These are phyloP conservation scores for Trissolcus japonicus DNA, from an alignment of 2,888 invertebrate genomes.

Conservation along the genomic window DNA sequence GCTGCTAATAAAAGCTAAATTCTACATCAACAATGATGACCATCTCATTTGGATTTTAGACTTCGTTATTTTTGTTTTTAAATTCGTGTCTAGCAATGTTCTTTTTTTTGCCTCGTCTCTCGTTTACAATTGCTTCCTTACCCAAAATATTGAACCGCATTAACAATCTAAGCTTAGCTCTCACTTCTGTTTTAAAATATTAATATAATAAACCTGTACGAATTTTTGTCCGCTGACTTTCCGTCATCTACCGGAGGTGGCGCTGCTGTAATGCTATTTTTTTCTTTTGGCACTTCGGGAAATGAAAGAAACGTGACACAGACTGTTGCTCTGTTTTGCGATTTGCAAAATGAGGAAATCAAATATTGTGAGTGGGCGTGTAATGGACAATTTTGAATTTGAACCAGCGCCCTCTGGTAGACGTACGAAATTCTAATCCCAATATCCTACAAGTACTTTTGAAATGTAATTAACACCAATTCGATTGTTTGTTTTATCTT, in stretches of 20 bases:
- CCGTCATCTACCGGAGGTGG: not conserved
- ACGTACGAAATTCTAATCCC: constrained; percentile 12
- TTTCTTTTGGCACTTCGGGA: not conserved
- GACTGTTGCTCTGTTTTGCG: not conserved
- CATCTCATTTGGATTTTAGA: constrained; percentile 62
- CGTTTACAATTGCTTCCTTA: constrained; percentile 61
- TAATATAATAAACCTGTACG: constrained; percentile 68
- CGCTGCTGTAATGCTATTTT: not conserved
- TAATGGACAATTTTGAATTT: not conserved
- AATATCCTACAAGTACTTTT: constrained; percentile 5
- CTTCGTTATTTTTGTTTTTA: constrained; percentile 23
- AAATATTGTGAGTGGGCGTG: not conserved
- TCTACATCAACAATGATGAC: constrained; percentile 71
- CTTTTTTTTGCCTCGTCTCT: constrained; percentile 29
- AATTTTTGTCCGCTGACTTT: constrained; percentile 62
- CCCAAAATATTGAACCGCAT: constrained; percentile 72
- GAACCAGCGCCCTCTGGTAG: not conserved
- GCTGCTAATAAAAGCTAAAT: constrained; percentile 68
- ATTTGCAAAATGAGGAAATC: not conserved
- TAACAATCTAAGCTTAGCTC: constrained; percentile 71
- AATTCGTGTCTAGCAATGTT: constrained; percentile 54
- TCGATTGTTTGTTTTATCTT: not conserved
- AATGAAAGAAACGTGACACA: not conserved
- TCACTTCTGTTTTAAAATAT: constrained; percentile 62
- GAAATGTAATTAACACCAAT: constrained; percentile 29